Conservation (phyloP, 2,888 invertebrate species). For the Phortica okadai region DNA sequence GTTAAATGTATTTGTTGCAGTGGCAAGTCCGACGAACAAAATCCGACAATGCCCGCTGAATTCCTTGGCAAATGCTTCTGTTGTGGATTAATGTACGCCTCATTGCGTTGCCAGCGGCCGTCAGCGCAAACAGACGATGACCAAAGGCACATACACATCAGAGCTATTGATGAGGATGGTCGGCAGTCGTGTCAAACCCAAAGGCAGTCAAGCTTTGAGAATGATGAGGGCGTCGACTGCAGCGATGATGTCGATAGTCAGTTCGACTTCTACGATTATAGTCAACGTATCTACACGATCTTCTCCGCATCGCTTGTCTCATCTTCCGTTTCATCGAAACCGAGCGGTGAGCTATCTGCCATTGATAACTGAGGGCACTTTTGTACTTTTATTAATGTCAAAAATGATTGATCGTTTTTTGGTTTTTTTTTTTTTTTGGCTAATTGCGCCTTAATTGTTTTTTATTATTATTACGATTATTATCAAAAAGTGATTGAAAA, state of each 20-base stretch:
- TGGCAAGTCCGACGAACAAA: constrained; percentile 27
- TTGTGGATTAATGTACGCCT: constrained; percentile 39
- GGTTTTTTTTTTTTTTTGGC: too few relatives aligned
- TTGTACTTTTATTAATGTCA: too few relatives aligned
- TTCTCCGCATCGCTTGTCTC: constrained; percentile 42
- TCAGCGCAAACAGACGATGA: not conserved
- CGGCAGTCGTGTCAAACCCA: not conserved
- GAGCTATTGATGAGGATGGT: not conserved
- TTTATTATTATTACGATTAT: too few relatives aligned
- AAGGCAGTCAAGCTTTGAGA: constrained; percentile 31
- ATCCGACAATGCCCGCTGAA: constrained; percentile 42
- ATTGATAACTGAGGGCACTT: too few relatives aligned
- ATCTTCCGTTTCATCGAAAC: constrained; percentile 35
- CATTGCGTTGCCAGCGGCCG: constrained; percentile 46
- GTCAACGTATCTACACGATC: constrained; percentile 44
- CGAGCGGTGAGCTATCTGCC: not conserved
- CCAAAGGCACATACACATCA: constrained; percentile 6
- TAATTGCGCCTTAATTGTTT: too few relatives aligned
- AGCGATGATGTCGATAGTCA: constrained; percentile 40
- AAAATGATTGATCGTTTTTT: too few relatives aligned
- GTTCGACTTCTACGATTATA: constrained; percentile 43
- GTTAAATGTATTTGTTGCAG: constrained; percentile 44
- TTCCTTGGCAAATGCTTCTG: constrained; percentile 33
- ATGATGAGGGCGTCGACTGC: constrained; percentile 50
- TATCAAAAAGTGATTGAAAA: too few relatives aligned